These are phyloP conservation scores for Machaerirhynchus nigripectus DNA, from an alignment of 2,113 vertebrate species.

Conservation along the genomic window DNA sequence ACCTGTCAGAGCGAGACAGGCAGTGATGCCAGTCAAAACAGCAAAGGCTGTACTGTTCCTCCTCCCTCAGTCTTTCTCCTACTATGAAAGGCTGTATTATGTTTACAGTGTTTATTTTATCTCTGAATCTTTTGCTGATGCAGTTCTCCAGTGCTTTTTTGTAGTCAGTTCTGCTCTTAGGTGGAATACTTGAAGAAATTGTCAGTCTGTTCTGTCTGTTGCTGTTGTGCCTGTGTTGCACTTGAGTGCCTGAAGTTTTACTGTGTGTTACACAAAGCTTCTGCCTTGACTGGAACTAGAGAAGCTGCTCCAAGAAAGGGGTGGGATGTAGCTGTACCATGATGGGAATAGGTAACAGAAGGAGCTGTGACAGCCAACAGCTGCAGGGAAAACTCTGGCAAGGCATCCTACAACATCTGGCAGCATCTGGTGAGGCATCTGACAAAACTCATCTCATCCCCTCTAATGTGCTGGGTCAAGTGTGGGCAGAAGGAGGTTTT, in stretches of 20 bases:
- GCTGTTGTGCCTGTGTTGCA: background rate
- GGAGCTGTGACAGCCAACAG: background rate
- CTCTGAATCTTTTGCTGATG: conserved; percentile 50
- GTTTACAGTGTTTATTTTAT: conserved; percentile 65
- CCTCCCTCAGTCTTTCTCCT: conserved; percentile 50
- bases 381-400: background rate
- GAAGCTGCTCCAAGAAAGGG: background rate
- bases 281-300: background rate
- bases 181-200: conserved; percentile 29
- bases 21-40: conserved; percentile 65
- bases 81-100: conserved; percentile 63
- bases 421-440: background rate
- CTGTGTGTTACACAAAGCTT: background rate
- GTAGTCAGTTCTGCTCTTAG: background rate
- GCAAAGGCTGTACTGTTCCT: conserved; percentile 65
- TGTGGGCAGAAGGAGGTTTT: background rate
- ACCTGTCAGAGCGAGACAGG: conserved; percentile 47
- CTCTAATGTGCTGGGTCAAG: background rate
- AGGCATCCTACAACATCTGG: background rate
- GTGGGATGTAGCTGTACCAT: background rate
- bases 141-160: background rate
- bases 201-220: conserved; percentile 4
- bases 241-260: background rate
- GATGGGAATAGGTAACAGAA: background rate
- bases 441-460: background rate